These are phyloP conservation scores for Onthophagus sagittarius DNA, from an alignment of 2,888 invertebrate genomes.

Conservation along the genomic window DNA sequence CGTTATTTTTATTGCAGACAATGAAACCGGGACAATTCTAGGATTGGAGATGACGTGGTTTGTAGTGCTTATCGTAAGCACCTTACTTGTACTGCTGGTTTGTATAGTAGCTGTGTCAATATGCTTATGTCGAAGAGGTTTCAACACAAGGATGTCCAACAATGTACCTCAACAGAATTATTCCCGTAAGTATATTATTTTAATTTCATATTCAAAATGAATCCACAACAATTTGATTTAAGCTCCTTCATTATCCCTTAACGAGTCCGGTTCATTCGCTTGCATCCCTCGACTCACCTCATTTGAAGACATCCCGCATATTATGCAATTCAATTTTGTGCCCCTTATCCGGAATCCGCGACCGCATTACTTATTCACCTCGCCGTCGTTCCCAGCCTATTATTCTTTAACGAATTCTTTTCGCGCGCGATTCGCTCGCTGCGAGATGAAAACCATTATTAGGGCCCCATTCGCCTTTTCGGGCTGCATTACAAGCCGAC, in stretches of 20 bases:
- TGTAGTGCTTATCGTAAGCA: constrained; percentile 67
- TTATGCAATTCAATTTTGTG: background rate
- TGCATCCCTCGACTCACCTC: background rate
- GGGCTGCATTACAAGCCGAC: background rate
- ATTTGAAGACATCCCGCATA: background rate
- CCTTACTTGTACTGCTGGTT: constrained; percentile 65
- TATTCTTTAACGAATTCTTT: background rate
- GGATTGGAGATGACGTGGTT: constrained; percentile 76
- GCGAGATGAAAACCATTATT: background rate
- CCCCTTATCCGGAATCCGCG: background rate
- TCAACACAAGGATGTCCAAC: constrained; percentile 47
- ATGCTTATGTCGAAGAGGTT: constrained; percentile 71
- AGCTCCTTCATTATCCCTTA: background rate
- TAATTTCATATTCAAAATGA: background rate
- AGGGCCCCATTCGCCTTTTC: background rate
- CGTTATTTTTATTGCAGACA: constrained; percentile 49
- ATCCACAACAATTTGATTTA: background rate
- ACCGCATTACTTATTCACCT: background rate
- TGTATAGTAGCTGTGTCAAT: constrained; percentile 67
- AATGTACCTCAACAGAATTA: constrained; percentile 52
- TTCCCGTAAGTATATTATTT: constrained; percentile 45
- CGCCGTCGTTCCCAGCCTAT: background rate
- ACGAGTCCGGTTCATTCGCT: background rate
- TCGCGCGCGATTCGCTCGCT: background rate
- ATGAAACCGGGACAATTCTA: constrained; percentile 60